A percentile compares a stretch with the other conserved stretches of the same genome.
phyloP scores from a whole-genome alignment of 2,113 vertebrate species.

The Sapajus apella region DNA sequence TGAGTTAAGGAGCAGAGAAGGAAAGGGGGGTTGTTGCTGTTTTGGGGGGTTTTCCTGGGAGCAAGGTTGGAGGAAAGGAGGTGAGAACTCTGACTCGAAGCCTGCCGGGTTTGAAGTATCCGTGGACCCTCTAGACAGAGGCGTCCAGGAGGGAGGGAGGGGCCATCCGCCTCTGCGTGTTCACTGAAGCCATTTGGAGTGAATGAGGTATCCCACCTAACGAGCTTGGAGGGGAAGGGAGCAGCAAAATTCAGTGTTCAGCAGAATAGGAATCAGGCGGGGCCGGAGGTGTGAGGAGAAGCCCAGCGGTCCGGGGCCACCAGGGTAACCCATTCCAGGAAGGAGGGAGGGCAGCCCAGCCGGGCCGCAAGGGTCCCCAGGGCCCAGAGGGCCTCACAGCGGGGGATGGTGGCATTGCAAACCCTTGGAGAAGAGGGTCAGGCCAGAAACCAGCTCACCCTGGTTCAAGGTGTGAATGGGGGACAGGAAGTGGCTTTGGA shows the following conservation, averaged over 20 bases:
- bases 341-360: background rate
- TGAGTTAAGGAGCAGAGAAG: background rate
- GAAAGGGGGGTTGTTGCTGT: background rate
- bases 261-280: background rate
- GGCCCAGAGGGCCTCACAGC: background rate
- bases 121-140: background rate
- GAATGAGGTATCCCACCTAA: background rate
- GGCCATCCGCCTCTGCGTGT: too few species aligned
- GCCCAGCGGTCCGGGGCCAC: background rate
- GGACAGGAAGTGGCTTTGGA: background rate
- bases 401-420: background rate
- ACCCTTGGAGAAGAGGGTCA: background rate
- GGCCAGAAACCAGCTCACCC: background rate
- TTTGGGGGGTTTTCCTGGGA: too few species aligned
- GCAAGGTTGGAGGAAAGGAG: background rate
- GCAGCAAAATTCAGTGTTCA: rapidly evolving
- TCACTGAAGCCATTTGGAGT: background rate
- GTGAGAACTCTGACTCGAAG: background rate
- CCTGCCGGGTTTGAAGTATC: background rate
- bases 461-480: background rate
- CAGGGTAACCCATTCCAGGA: background rate
- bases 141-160: rapidly evolving
- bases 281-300: background rate
- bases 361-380: background rate
- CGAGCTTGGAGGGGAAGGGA: background rate